Percentiles rank a stretch among this genome's conserved stretches.
These are phyloP conservation scores for Seira sanloemensis DNA, from an alignment of 2,888 invertebrate genomes.

Conservation along the genomic window DNA sequence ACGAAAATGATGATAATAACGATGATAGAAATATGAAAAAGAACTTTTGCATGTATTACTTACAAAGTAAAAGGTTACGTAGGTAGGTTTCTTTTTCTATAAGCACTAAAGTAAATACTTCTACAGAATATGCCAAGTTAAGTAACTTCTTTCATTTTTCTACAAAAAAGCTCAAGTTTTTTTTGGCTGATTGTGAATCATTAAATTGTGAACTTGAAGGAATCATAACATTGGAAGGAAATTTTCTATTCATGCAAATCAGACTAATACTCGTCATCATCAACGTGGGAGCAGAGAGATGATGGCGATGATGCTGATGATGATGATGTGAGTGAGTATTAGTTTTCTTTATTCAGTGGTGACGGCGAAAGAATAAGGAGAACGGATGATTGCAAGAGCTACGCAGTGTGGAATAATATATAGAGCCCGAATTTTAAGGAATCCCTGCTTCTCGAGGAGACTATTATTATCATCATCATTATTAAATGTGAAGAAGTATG, in stretches of 20 bases:
- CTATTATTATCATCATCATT: slow-evolving; percentile 55
- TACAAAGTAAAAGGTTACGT: slow-evolving; percentile 41
- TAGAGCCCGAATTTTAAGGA: neutral
- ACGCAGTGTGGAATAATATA: slow-evolving; percentile 8
- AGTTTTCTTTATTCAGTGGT: slow-evolving; percentile 1
- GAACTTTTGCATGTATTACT: slow-evolving; percentile 48
- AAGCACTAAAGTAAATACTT: slow-evolving; percentile 17
- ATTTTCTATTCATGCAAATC: slow-evolving; percentile 63
- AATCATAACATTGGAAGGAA: slow-evolving; percentile 60
- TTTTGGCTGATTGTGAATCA: slow-evolving; percentile 57
- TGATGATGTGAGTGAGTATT: slow-evolving; percentile 24
- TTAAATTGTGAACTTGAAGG: slow-evolving; percentile 54
- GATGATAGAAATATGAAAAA: slow-evolving; percentile 50
- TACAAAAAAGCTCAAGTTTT: slow-evolving; percentile 31
- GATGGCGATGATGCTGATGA: slow-evolving; percentile 16
- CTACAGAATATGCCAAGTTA: slow-evolving; percentile 18
- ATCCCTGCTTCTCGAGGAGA: slow-evolving; percentile 19
- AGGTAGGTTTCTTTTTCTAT: neutral
- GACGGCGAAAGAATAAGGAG: neutral
- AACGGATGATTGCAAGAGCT: neutral
- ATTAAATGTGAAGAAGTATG: slow-evolving; percentile 59
- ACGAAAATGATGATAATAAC: slow-evolving; percentile 38
- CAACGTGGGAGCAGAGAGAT: slow-evolving; percentile 29
- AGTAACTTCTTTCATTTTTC: slow-evolving; percentile 5
- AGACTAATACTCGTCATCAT: slow-evolving; percentile 55